Percentiles rank a stretch among this genome's conserved stretches.
phyloP scores from a whole-genome alignment of 2,797 vertebrate genomes.

The Lutjanus argentimaculatus region DNA sequence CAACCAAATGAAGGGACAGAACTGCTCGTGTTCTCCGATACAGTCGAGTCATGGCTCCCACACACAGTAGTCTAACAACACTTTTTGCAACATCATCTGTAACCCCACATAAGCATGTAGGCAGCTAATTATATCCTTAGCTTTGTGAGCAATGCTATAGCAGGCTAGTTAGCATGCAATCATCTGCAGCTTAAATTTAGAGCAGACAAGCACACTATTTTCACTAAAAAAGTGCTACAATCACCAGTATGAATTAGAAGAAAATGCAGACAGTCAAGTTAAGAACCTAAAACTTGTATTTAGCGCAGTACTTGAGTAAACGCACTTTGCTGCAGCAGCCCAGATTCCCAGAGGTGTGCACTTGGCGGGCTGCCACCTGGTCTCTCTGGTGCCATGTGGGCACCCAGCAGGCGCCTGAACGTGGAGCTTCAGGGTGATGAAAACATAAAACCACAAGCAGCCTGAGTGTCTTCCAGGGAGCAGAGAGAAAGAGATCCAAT shows the following conservation, averaged over 20 bases:
- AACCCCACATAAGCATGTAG: background rate
- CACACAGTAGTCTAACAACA: no score
- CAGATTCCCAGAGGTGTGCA: constrained; percentile 37
- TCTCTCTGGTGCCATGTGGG: constrained; percentile 28
- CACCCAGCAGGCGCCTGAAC: constrained; percentile 33
- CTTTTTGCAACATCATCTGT: background rate
- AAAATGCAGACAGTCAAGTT: background rate
- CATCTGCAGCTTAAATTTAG: background rate
- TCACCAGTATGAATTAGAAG: background rate
- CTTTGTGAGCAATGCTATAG: background rate
- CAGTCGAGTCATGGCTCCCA: no score
- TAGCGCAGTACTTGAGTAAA: background rate
- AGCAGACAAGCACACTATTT: background rate
- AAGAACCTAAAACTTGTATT: background rate
- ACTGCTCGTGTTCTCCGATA: no score
- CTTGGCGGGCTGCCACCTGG: constrained; percentile 27
- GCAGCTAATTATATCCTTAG: background rate
- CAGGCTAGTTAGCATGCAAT: background rate
- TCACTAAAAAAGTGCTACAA: background rate
- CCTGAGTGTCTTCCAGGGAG: constrained; percentile 52
- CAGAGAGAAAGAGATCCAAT: constrained; percentile 65
- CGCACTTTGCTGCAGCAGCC: constrained; percentile 15
- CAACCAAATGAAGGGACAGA: no score
- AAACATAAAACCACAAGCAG: constrained; percentile 60
- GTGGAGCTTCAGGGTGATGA: constrained; percentile 43